Evolutionary conservation across 2,113 vertebrate species (phyloP).

Genomic region (Corythaixoides concolor): DNA sequence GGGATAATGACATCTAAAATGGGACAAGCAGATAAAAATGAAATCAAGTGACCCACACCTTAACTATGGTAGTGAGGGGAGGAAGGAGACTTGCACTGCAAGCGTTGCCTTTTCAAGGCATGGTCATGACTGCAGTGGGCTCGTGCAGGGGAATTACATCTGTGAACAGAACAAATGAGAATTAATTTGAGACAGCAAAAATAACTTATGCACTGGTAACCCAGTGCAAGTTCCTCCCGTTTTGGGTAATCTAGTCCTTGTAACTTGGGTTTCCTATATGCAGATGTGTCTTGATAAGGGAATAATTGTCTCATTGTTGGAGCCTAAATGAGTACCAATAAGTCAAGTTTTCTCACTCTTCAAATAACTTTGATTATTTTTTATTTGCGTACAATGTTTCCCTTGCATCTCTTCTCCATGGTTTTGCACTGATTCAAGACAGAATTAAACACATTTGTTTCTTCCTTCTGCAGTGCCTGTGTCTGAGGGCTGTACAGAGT

Average conservation of each 20-base stretch:
- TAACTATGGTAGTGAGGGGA: not conserved
- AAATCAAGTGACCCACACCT: not conserved
- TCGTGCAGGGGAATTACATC: not conserved
- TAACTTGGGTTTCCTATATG: not conserved
- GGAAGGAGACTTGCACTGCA: not conserved
- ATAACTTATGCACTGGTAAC: not conserved
- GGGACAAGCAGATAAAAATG: not conserved
- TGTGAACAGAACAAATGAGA: not conserved
- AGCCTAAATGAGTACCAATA: not conserved
- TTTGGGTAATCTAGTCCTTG: not conserved
- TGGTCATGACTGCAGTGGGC: not conserved
- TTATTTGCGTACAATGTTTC: not conserved
- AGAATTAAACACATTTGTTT: not conserved
- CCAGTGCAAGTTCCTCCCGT: not conserved
- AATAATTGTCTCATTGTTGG: not conserved
- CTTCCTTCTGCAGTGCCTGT: not conserved
- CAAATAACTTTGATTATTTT: not conserved
- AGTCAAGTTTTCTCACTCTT: not conserved
- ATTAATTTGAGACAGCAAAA: not conserved
- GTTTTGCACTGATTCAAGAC: not conserved
- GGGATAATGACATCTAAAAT: not conserved
- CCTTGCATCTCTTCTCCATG: not conserved
- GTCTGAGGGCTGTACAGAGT: not conserved
- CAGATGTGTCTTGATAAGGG: not conserved
- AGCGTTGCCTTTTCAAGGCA: not conserved